Percentiles rank a stretch among this genome's conserved stretches.
Evolutionary conservation across 1,140 invertebrate species (phyloP).

Genomic region (Patella vulgata): DNA sequence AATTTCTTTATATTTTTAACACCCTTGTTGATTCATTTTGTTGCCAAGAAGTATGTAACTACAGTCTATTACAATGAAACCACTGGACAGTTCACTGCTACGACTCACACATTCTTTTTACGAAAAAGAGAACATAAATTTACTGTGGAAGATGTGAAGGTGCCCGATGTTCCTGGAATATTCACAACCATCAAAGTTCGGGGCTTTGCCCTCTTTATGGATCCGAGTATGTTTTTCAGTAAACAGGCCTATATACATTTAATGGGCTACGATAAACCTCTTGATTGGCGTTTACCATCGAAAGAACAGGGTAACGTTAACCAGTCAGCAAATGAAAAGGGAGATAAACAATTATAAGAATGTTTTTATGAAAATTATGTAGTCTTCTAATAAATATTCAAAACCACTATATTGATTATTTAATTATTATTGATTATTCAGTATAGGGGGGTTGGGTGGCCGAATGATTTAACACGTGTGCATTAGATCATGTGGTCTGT

Average conservation of each 20-base stretch:
- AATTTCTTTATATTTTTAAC: constrained; percentile 85
- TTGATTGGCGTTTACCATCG: constrained; percentile 71
- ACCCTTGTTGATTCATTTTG: constrained; percentile 81
- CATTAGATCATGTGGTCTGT: no score
- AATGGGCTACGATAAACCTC: constrained; percentile 90
- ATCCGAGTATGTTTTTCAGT: constrained; percentile 76
- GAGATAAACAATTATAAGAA: no score
- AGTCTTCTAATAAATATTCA: no score
- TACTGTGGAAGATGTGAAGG: constrained; percentile 75
- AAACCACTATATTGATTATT: no score
- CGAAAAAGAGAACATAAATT: constrained; percentile 37
- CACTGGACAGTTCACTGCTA: constrained; percentile 47
- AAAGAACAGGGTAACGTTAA: no score
- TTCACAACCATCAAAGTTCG: constrained; percentile 82
- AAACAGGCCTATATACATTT: constrained; percentile 81
- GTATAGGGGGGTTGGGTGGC: no score
- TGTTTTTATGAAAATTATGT: no score
- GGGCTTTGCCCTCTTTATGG: constrained; percentile 78
- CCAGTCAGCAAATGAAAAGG: no score
- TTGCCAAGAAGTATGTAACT: constrained; percentile 88
- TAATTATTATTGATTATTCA: no score
- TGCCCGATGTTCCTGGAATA: constrained; percentile 82
- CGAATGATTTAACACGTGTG: no score
- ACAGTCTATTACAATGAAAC: constrained; percentile 76
- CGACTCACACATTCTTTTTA: constrained; percentile 45